Percentiles rank a stretch among this genome's conserved stretches.
phyloP scores from a whole-genome alignment of 2,113 vertebrate genomes.

The Callorhinus ursinus region DNA sequence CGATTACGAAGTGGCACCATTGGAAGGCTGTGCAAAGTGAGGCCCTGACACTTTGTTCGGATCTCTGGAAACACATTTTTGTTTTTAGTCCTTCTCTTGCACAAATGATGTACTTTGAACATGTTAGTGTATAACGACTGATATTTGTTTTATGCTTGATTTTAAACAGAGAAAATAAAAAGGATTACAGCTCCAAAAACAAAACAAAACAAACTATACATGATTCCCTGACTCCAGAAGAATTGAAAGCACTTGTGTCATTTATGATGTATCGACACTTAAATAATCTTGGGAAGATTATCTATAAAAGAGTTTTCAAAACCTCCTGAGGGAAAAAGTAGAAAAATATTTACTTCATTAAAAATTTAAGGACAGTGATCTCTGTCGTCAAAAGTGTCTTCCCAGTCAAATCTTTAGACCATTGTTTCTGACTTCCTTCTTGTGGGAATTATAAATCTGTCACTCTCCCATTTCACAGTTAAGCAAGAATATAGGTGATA shows the following conservation, averaged over 20 bases:
- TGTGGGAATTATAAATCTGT: background rate
- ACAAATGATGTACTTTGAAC: conserved; percentile 53
- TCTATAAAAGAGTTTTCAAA: background rate
- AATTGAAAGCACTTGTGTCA: background rate
- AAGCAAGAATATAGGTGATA: background rate
- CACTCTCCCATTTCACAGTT: background rate
- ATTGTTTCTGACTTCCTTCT: background rate
- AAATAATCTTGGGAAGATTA: background rate
- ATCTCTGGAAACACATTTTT: conserved; percentile 52
- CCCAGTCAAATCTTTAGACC: background rate
- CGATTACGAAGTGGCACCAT: conserved; percentile 98
- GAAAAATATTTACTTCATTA: background rate
- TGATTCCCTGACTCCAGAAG: background rate
- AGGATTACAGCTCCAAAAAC: background rate
- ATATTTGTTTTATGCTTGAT: conserved; percentile 68
- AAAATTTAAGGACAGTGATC: background rate
- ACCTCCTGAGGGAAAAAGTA: background rate
- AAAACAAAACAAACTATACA: background rate
- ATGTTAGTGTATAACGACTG: conserved; percentile 72
- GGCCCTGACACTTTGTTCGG: background rate
- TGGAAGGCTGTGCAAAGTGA: conserved; percentile 92
- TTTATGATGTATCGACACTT: background rate
- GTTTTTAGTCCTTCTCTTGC: conserved; percentile 67
- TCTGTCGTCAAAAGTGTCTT: background rate
- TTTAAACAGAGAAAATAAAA: conserved; percentile 60